phyloP scores from a whole-genome alignment of 1,140 invertebrate species.

The Diorhabda elongata region DNA sequence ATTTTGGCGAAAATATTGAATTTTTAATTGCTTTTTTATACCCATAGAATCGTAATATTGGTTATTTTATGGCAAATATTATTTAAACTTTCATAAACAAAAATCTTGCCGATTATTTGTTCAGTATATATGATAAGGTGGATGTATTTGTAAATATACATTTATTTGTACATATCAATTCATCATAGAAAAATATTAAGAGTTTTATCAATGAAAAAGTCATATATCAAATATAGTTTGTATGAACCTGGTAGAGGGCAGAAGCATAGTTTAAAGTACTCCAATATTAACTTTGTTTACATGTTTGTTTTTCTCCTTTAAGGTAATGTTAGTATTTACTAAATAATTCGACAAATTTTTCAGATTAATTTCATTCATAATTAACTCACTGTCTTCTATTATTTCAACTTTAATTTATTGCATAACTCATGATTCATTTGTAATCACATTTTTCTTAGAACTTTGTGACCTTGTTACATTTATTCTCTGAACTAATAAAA shows the following conservation, averaged over 20 bases:
- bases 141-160: no score
- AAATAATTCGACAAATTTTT: neutral
- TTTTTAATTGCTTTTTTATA: no score
- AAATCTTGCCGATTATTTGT: no score
- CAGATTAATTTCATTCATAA: neutral
- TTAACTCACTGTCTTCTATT: neutral
- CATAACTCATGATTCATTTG: conserved; percentile 3
- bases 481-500: conserved; percentile 10
- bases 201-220: no score
- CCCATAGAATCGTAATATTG: no score
- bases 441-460: neutral
- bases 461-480: conserved; percentile 12
- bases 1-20: no score
- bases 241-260: neutral
- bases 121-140: no score
- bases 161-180: no score
- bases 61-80: no score
- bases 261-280: conserved; percentile 7
- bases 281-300: conserved; percentile 11
- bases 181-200: no score
- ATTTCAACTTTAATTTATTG: neutral
- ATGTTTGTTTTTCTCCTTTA: neutral
- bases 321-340: neutral
- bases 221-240: no score
- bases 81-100: no score